phyloP scores from a whole-genome alignment of 2,888 invertebrate species.

The Agelastica alni region DNA sequence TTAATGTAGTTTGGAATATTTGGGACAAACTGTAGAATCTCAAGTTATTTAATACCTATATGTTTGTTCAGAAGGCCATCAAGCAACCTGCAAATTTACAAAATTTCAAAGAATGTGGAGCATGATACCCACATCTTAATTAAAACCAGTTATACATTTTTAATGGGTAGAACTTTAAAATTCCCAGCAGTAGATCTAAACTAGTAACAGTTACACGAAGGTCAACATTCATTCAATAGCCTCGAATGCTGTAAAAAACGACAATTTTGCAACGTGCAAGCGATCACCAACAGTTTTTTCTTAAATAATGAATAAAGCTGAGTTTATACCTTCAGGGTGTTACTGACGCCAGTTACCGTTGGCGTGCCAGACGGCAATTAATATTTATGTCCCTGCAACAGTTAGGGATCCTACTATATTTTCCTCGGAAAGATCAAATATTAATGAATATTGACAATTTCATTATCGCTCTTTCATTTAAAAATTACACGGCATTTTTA shows the following conservation, averaged over 20 bases:
- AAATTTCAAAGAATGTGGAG: slow-evolving; percentile 3
- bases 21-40: no score
- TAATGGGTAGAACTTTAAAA: neutral
- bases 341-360: neutral
- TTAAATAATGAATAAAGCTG: neutral
- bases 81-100: neutral
- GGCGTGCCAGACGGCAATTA: neutral
- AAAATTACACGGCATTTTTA: no score
- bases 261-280: slow-evolving; percentile 2
- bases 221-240: slow-evolving; percentile 15
- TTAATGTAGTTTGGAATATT: no score
- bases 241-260: slow-evolving; percentile 5
- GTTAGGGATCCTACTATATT: neutral
- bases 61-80: neutral
- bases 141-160: slow-evolving; percentile 1
- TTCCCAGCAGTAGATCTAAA: neutral
- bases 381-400: neutral
- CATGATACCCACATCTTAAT: neutral
- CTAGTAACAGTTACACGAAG: slow-evolving; percentile 11
- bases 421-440: no score
- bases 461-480: no score
- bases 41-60: no score
- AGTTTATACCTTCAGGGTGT: neutral
- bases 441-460: no score
- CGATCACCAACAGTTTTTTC: neutral